Evolutionary conservation across 2,113 vertebrate species (phyloP), one percentile per base, ranked within the genome.

Genomic region (Fulmarus glacialis): DNA sequence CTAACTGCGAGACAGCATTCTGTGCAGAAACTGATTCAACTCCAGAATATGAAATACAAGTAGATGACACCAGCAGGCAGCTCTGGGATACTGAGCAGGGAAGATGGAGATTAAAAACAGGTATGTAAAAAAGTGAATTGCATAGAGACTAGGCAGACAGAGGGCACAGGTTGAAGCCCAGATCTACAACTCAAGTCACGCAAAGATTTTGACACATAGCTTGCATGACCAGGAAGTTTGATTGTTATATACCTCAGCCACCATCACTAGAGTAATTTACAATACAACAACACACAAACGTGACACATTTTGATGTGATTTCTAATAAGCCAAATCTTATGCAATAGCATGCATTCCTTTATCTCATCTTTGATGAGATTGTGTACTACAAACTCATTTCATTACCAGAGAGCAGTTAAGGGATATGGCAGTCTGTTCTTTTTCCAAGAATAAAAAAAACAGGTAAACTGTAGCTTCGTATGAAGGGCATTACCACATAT

Each of bases 1-100:
- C 47, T 8, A 42, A 20, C 34, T 6, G 24, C 0, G 0, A 48
- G 50, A 32, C 52, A 19, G 38, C 0, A 0, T 29, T 38, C 62
- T 43, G 84, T 34, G 45, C 85, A 75, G n/a, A 43, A 78, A 62
- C 20, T 0, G 5, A 56, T 36, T 60, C 68, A 34, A 2, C 40
- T 72, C 36, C 53, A 68, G 68, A 32, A 24, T 9, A 17, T 0
- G 5, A 93, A 59, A 52, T 3, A 38, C 16, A 53, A 29, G 18
- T 5, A 79, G 47, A 38, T 14, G 29, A 85, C 32, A 55, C 7
- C 38, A 82, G 52, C 52, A 73, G 42, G 32, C 56, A 93, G 34
- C 30, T 90, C 73, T 27, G 48, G 24, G 23, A 72, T 14, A 55
- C 22, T 17, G 36, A 67, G 47, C 17, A 42, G 32, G 32, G 55